A percentile compares a stretch with the other conserved stretches of the same genome.
phyloP scores from a whole-genome alignment of 37 sponge, comb jelly and placozoan genomes.

The Axinella damicornis region DNA sequence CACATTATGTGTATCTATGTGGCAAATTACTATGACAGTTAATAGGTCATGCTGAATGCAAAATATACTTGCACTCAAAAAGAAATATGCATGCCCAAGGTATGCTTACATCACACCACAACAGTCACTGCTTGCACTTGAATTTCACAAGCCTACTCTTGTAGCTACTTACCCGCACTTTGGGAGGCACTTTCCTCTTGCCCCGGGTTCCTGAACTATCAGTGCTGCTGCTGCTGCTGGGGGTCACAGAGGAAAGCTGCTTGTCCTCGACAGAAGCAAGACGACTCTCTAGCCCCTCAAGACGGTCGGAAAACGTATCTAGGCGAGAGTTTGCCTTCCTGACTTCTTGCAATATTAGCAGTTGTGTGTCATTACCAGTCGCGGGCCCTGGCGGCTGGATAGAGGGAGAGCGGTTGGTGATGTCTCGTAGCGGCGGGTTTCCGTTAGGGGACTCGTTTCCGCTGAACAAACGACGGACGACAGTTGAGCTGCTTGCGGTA shows the following conservation, averaged over 20 bases:
- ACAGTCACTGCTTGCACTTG: neutral
- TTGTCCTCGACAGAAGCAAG: neutral
- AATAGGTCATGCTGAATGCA: too few species aligned
- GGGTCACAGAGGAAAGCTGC: neutral
- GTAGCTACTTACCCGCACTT: neutral
- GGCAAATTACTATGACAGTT: too few species aligned
- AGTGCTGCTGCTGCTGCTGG: neutral
- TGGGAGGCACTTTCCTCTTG: neutral
- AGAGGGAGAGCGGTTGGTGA: too few species aligned
- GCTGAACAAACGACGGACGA: too few species aligned
- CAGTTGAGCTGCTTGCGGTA: too few species aligned
- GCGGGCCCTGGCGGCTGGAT: too few species aligned
- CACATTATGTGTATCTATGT: too few species aligned
- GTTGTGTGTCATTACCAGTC: neutral
- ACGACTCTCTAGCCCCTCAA: neutral
- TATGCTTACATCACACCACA: too few species aligned
- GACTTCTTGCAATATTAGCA: neutral
- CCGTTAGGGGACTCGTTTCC: too few species aligned
- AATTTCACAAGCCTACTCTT: neutral
- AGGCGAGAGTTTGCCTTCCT: neutral
- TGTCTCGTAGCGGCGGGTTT: too few species aligned
- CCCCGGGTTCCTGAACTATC: neutral
- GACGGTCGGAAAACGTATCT: neutral
- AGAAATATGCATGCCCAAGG: neutral
- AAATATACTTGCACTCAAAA: neutral